These are phyloP conservation scores for Cephalotes varians DNA, from an alignment of 2,888 invertebrate genomes.

Conservation along the genomic window DNA sequence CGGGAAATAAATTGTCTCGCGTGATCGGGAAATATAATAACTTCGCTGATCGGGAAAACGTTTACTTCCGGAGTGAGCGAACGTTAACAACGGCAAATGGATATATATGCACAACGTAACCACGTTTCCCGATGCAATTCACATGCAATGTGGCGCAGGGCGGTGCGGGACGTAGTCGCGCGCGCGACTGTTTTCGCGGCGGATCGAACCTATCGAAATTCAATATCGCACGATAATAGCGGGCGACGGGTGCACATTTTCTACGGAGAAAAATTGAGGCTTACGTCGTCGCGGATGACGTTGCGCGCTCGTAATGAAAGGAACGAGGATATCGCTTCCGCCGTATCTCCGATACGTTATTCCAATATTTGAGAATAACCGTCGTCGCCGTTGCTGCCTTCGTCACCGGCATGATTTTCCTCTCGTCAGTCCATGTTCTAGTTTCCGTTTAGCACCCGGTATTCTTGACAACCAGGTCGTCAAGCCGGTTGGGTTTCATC, in stretches of 20 bases:
- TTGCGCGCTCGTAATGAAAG: conserved; percentile 35
- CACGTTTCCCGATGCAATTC: conserved; percentile 46
- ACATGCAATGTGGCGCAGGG: background rate
- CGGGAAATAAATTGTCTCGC: conserved; percentile 9
- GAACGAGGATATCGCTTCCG: conserved; percentile 8
- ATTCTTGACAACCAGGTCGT: conserved; percentile 50
- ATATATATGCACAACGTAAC: conserved; percentile 51
- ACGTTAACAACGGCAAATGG: conserved; percentile 37
- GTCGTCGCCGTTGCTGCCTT: background rate
- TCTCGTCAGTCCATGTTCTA: conserved; percentile 28
- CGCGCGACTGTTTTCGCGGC: conserved; percentile 25
- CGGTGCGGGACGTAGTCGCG: background rate
- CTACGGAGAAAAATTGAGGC: conserved; percentile 26
- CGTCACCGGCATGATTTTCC: conserved; percentile 44
- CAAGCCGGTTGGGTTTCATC: conserved; percentile 11
- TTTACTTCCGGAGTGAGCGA: conserved; percentile 10
- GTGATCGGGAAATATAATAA: conserved; percentile 32
- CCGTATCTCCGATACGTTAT: conserved; percentile 49
- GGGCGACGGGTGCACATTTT: conserved; percentile 19
- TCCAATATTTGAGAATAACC: conserved; percentile 64
- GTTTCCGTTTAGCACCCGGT: conserved; percentile 41
- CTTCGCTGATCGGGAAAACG: conserved; percentile 10
- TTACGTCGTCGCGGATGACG: conserved; percentile 30
- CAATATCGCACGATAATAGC: conserved; percentile 49
- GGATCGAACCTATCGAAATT: conserved; percentile 47